Percentiles rank a stretch among this genome's conserved stretches.
phyloP scores from a whole-genome alignment of 2,113 vertebrate genomes.

The Pogonocichla stellata region DNA sequence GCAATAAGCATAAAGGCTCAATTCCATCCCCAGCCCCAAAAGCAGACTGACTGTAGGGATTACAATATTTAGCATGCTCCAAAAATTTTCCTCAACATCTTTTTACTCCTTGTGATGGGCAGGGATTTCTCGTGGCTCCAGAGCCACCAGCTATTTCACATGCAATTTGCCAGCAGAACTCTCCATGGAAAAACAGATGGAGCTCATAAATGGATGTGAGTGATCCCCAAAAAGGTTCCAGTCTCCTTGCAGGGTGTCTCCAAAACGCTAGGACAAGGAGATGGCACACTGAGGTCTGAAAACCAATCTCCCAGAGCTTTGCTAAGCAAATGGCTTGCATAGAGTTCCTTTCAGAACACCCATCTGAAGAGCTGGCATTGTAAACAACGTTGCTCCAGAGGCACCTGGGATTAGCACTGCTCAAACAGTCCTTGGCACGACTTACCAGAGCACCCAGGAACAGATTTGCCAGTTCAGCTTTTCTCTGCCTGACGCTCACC shows the following conservation, averaged over 20 bases:
- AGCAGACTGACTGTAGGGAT: background rate
- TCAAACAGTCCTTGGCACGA: slow-evolving; percentile 44
- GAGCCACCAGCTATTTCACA: background rate
- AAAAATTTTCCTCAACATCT: background rate
- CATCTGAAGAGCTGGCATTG: background rate
- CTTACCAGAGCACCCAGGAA: background rate
- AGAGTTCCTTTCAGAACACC: slow-evolving; percentile 8
- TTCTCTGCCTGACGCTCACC: background rate
- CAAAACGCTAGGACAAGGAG: accelerated
- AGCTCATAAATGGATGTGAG: background rate
- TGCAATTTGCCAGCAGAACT: background rate
- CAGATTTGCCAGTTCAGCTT: slow-evolving; percentile 47
- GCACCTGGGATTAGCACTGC: slow-evolving; percentile 23
- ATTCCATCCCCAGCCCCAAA: background rate
- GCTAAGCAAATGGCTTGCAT: background rate
- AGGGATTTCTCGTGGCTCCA: background rate
- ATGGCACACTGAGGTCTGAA: background rate
- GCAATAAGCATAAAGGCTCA: background rate
- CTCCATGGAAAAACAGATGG: background rate
- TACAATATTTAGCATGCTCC: background rate
- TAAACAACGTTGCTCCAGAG: slow-evolving; percentile 45
- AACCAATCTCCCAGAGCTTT: background rate
- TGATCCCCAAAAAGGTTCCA: background rate
- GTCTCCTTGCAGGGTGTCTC: background rate
- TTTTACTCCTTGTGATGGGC: background rate